Percentiles rank a stretch among this genome's conserved stretches.
Evolutionary conservation across 1,140 invertebrate species (phyloP).

Genomic region (Ptiloglossa arizonensis): DNA sequence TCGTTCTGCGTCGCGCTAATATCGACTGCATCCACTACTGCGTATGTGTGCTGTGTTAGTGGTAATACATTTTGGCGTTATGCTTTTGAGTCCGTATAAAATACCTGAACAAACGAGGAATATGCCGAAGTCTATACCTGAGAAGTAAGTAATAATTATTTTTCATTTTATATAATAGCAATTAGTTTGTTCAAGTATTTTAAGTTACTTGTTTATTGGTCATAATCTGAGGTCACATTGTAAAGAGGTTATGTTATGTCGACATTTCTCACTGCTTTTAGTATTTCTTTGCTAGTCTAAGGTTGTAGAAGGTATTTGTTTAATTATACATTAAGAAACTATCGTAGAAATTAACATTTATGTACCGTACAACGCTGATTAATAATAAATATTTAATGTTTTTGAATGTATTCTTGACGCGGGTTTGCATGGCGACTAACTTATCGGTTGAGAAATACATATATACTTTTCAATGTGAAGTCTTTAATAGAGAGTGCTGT

Average conservation of each 20-base stretch:
- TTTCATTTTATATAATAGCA: background rate
- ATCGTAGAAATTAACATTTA: background rate
- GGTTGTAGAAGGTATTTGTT: too few relatives aligned
- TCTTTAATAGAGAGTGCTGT: background rate
- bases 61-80: conserved; percentile 59
- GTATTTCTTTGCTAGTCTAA: background rate
- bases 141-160: conserved; percentile 60
- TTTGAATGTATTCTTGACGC: conserved; percentile 17
- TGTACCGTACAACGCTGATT: background rate
- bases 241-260: conserved; percentile 67
- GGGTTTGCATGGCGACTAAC: background rate
- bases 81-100: conserved; percentile 46
- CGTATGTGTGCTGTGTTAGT: conserved; percentile 55
- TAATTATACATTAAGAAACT: background rate
- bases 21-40: conserved; percentile 52
- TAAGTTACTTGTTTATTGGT: conserved; percentile 3
- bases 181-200: background rate
- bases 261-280: background rate
- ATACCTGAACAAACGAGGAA: conserved; percentile 41
- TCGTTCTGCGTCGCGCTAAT: conserved; percentile 40
- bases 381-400: background rate
- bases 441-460: conserved; percentile 21
- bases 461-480: background rate
- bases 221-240: conserved; percentile 40
- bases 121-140: conserved; percentile 71